Base-by-base conservation (phyloP, 2,113 vertebrate species). In the Cacatua alba region DNA sequence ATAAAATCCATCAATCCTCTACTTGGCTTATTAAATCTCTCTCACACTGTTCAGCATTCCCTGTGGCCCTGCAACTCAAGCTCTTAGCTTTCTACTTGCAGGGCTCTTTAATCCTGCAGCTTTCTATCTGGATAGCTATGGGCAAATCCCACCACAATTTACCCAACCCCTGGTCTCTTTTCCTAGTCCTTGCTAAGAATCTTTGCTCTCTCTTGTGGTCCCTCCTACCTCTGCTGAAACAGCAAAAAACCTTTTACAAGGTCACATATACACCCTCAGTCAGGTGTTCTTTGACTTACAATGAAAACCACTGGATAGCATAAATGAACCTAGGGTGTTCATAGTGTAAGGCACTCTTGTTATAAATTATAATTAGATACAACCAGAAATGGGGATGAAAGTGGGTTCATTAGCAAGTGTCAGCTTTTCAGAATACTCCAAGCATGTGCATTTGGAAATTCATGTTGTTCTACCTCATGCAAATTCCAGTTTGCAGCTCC, bases 1-100 rank as follows among this genome's bases (percentile, higher is more conserved):
- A 84, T 86, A 94, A 93, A 95, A 92, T 64, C 57, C 62, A 91
- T 75, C 69, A 88, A 5, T 92, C 43, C 55, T 88, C 94, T 81
- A 6, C 48, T n/a, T 52, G 62, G 44, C 57, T 91, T 86, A 94
- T 64, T 70, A 75, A 80, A 92, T 53, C 39, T 71, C 41, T 74
- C 64, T 81, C 74, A 44, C 19, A 39, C 51, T 89, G 26, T 77
- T 71, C 60, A 86, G 33, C 69, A 68, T 52, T 82, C 62, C 67
- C 35, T 1, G 10, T 29, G 29, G 77, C 43, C 55, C 65, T 71
- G 68, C 77, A 84, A 75, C 41, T 71, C 1, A 0, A 84, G 68
- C 28, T 70, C 28, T 86, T 31, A 69, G 68, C 29, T 75, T 26
- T 24, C 63, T 48, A 16, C 57, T 70, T 83, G 46, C 52, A 79